These are phyloP conservation scores for Pecten maximus DNA, from an alignment of 2,888 invertebrate species.

Conservation along the genomic window DNA sequence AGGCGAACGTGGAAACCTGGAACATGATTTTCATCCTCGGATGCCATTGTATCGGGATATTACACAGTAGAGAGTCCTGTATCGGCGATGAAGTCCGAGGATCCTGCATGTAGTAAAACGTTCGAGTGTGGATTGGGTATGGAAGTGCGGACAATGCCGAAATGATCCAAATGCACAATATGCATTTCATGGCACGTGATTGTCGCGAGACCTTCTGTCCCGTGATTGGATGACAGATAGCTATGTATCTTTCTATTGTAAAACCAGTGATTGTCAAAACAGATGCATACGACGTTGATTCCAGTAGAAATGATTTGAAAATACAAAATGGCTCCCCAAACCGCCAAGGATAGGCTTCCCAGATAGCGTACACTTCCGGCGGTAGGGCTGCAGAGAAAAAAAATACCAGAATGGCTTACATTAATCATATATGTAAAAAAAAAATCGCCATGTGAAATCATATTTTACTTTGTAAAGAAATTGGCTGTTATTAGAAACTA, in stretches of 20 bases:
- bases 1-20: slow-evolving; percentile 91
- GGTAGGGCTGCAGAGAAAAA: slow-evolving; percentile 81
- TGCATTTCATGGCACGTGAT: slow-evolving; percentile 86
- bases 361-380: slow-evolving; percentile 83
- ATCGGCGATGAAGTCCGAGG: slow-evolving; percentile 66
- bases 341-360: slow-evolving; percentile 83
- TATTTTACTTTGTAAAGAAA: no score
- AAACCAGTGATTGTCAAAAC: slow-evolving; percentile 96
- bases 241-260: slow-evolving; percentile 93
- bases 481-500: no score
- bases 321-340: slow-evolving; percentile 83
- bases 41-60: slow-evolving; percentile 73
- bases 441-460: no score
- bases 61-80: slow-evolving; percentile 75
- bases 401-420: not conserved
- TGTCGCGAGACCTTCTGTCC: slow-evolving; percentile 92
- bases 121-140: slow-evolving; percentile 78
- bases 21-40: slow-evolving; percentile 84
- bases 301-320: slow-evolving; percentile 83
- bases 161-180: slow-evolving; percentile 87
- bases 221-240: slow-evolving; percentile 94
- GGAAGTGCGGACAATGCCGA: slow-evolving; percentile 88
- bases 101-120: slow-evolving; percentile 70
- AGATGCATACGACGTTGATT: slow-evolving; percentile 92
- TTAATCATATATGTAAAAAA: no score